Conservation (phyloP, 2,113 vertebrate genomes). For the Tupaia chinensis region DNA sequence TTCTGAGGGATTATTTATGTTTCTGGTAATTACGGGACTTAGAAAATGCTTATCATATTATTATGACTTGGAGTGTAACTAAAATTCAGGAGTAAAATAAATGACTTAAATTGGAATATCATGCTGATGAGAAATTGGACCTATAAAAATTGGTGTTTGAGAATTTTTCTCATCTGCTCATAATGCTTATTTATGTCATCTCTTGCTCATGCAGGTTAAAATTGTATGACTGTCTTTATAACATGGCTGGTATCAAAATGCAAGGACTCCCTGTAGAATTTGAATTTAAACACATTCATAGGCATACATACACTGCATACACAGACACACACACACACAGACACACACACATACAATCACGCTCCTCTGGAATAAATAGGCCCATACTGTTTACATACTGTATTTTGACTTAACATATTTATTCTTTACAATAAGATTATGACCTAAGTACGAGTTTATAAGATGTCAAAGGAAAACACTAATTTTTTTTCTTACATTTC, state of each 20-base stretch:
- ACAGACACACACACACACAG: neutral
- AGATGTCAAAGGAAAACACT: neutral
- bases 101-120: constrained; percentile 28
- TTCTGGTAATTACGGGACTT: neutral
- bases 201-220: neutral
- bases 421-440: constrained; percentile 31
- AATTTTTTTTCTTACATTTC: neutral
- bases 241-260: neutral
- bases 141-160: neutral
- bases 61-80: neutral
- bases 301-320: neutral
- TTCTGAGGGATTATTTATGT: neutral
- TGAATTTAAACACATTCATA: neutral
- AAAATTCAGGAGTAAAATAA: constrained; percentile 32
- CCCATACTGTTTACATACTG: neutral
- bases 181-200: neutral
- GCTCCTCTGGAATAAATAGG: neutral
- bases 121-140: constrained; percentile 33
- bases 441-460: neutral
- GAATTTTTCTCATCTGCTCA: neutral
- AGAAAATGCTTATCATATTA: constrained; percentile 7
- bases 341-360: neutral
- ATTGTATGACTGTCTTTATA: neutral
- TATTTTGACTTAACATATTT: constrained; percentile 22
- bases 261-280: neutral